Evolutionary conservation across 2,888 invertebrate genomes (phyloP).

Genomic region (Dendrolimus pini): DNA sequence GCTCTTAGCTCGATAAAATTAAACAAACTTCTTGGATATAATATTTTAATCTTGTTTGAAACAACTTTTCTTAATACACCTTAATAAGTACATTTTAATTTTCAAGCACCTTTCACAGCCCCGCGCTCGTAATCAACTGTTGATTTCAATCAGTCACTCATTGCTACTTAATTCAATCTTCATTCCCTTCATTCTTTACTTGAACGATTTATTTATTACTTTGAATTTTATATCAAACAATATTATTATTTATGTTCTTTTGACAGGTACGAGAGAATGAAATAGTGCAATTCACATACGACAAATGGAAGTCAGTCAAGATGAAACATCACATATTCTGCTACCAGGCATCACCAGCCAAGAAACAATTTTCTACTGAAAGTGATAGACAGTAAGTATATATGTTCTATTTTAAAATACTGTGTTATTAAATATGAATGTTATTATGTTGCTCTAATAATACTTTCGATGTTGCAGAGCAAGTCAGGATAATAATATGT

Average conservation of each 20-base stretch:
- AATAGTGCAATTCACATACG: conserved; percentile 88
- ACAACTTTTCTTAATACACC: too few relatives aligned
- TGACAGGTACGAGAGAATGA: conserved; percentile 86
- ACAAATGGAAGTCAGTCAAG: conserved; percentile 88
- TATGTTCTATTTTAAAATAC: conserved; percentile 4
- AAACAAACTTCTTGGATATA: too few relatives aligned
- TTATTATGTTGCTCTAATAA: conserved; percentile 15
- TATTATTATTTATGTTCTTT: neutral
- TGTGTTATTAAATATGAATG: neutral
- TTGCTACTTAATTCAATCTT: too few relatives aligned
- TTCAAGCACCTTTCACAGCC: too few relatives aligned
- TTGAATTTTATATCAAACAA: too few relatives aligned
- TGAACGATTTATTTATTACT: too few relatives aligned
- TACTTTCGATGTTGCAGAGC: conserved; percentile 59
- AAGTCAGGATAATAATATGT: conserved; percentile 71
- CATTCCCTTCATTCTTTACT: too few relatives aligned
- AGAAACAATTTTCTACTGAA: conserved; percentile 87
- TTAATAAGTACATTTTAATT: too few relatives aligned
- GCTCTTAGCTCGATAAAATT: too few relatives aligned
- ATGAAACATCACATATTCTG: conserved; percentile 94
- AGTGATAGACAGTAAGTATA: conserved; percentile 77
- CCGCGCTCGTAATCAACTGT: too few relatives aligned
- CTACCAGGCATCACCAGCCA: conserved; percentile 90
- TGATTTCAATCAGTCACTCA: too few relatives aligned
- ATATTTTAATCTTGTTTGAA: too few relatives aligned